These are phyloP conservation scores for Hoplostethus mediterraneus DNA, from an alignment of 2,797 vertebrate species.

Conservation along the genomic window DNA sequence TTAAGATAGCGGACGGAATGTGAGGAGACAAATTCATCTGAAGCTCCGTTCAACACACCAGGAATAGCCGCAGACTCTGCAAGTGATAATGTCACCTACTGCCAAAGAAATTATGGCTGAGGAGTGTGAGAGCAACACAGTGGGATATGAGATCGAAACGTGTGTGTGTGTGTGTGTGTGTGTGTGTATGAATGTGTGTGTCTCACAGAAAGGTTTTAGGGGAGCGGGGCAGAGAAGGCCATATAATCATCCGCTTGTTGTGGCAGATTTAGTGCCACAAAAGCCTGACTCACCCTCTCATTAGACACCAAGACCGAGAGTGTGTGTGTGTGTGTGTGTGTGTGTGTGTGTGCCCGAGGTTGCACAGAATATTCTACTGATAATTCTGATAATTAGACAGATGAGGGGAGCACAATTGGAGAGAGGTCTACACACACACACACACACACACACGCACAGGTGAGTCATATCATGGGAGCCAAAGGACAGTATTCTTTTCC, in stretches of 20 bases:
- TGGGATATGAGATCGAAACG: conserved; percentile 18
- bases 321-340: conserved; percentile 8
- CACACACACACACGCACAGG: conserved; percentile 31
- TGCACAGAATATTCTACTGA: conserved; percentile 37
- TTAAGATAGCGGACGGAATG: neutral
- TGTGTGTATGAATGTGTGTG: conserved; percentile 11
- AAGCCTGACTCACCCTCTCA: conserved; percentile 56
- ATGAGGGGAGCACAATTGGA: conserved; percentile 46
- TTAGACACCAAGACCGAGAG: conserved; percentile 23
- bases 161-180: conserved; percentile 17
- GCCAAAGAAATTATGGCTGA: conserved; percentile 25
- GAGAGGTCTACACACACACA: conserved; percentile 27
- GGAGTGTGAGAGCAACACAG: conserved; percentile 22
- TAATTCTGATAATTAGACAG: conserved; percentile 60
- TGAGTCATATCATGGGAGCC: conserved; percentile 54
- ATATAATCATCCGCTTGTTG: conserved; percentile 16
- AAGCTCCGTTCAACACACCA: conserved; percentile 2
- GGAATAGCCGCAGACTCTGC: neutral
- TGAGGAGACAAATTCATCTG: conserved; percentile 1
- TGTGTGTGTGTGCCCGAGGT: conserved; percentile 11
- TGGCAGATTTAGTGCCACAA: conserved; percentile 39
- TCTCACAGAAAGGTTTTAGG: conserved; percentile 18
- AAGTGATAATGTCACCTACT: conserved; percentile 4
- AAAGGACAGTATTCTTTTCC: conserved; percentile 17
- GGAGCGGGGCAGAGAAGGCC: conserved; percentile 38